These are phyloP conservation scores for Caretta caretta DNA, from an alignment of 2,113 vertebrate genomes.

Conservation along the genomic window DNA sequence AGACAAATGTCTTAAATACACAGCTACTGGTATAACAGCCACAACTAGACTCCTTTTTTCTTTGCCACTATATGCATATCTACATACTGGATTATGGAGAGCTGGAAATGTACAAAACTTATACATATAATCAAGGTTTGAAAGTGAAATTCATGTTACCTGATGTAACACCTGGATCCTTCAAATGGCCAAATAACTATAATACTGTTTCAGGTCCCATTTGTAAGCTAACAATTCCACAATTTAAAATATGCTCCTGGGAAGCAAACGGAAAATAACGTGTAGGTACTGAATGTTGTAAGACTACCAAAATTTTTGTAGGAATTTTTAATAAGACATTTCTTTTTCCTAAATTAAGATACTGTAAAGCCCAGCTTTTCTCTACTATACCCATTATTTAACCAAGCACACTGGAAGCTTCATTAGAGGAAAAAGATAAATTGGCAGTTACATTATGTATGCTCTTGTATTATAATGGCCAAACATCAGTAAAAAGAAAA, in stretches of 20 bases:
- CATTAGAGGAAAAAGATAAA: conserved; percentile 37
- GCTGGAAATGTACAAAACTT: not conserved
- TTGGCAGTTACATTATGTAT: not conserved
- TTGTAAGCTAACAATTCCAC: not conserved
- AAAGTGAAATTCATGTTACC: conserved; percentile 8
- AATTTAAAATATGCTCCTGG: not conserved
- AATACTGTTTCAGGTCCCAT: not conserved
- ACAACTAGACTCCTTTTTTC: not conserved
- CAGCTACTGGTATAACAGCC: not conserved
- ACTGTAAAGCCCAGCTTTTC: not conserved
- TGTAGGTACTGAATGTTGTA: not conserved
- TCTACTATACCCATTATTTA: not conserved
- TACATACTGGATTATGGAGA: not conserved
- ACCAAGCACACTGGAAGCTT: not conserved
- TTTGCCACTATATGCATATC: not conserved
- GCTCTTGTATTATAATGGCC: not conserved
- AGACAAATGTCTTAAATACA: not conserved
- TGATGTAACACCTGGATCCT: not conserved
- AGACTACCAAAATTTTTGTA: not conserved
- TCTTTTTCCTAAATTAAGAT: conserved; percentile 9
- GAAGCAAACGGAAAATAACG: not conserved
- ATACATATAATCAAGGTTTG: not conserved
- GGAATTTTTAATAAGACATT: not conserved
- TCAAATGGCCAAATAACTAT: conserved; percentile 40
- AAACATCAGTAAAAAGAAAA: conserved; percentile 16